These are phyloP conservation scores for Tokudaia muenninki DNA, from an alignment of 2,797 vertebrate species.

Conservation along the genomic window DNA sequence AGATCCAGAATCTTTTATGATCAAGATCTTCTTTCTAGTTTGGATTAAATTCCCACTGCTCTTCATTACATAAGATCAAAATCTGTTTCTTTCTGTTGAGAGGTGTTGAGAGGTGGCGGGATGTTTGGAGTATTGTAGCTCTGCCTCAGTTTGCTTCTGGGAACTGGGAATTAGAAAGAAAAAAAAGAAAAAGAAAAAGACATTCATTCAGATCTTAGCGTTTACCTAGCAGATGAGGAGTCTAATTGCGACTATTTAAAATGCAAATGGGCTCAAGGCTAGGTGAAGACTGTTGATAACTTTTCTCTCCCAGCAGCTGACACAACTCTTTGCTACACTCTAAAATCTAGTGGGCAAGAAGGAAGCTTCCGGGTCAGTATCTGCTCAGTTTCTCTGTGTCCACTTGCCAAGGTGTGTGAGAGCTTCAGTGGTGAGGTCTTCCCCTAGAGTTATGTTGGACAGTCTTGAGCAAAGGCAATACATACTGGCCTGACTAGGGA, in stretches of 20 bases:
- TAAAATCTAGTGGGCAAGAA: background rate
- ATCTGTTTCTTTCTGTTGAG: background rate
- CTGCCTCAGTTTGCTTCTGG: background rate
- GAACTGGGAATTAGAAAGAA: background rate
- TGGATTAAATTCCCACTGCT: background rate
- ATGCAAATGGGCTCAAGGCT: background rate
- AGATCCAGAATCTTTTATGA: constrained; percentile 10
- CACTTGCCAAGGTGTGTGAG: background rate
- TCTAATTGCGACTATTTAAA: background rate
- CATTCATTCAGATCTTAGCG: background rate
- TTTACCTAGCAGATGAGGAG: background rate
- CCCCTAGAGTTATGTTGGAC: background rate
- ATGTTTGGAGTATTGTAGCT: background rate
- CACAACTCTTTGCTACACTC: background rate
- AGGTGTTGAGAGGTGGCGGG: background rate
- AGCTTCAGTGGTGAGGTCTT: background rate
- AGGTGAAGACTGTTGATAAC: background rate
- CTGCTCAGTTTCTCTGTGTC: background rate
- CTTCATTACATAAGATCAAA: background rate
- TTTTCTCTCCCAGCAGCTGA: background rate
- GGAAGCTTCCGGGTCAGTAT: background rate
- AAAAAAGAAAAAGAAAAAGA: background rate
- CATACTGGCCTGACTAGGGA: background rate
- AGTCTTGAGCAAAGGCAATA: background rate
- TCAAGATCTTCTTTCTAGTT: background rate